phyloP scores from a whole-genome alignment of 1,140 invertebrate genomes.

The Palaemon carinicauda region DNA sequence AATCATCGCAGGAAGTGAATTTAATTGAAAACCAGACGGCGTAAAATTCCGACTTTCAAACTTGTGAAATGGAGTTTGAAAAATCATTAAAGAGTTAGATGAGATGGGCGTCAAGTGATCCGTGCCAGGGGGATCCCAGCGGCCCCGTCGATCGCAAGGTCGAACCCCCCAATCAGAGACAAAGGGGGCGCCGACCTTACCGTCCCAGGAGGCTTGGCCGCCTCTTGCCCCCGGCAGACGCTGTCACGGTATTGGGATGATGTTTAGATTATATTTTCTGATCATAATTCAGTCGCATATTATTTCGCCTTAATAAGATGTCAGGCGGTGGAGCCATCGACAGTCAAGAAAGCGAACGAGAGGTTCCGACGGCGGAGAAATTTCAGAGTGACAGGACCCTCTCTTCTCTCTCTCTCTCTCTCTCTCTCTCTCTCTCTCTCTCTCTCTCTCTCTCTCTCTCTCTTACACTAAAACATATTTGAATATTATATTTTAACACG shows the following conservation, averaged over 20 bases:
- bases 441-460: too few species aligned
- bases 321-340: not conserved
- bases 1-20: conserved; percentile 32
- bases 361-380: too few species aligned
- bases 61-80: conserved; percentile 52
- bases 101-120: conserved; percentile 49
- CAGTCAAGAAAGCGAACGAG: too few species aligned
- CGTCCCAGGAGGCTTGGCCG: not conserved
- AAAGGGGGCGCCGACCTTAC: not conserved
- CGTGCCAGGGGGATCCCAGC: not conserved
- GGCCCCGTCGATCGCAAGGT: not conserved
- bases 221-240: not conserved
- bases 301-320: not conserved
- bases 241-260: conserved; percentile 16
- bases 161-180: not conserved
- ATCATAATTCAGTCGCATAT: conserved; percentile 30
- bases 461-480: too few species aligned
- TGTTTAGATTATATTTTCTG: conserved; percentile 44
- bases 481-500: too few species aligned
- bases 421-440: too few species aligned
- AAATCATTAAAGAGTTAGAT: conserved; percentile 52
- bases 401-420: too few species aligned
- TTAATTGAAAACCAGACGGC: conserved; percentile 47
- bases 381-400: too few species aligned
- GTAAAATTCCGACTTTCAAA: conserved; percentile 51